Evolutionary conservation across 2,888 invertebrate genomes (phyloP), one percentile per base, ranked within the genome.

Genomic region (Coelopa pilipes): DNA sequence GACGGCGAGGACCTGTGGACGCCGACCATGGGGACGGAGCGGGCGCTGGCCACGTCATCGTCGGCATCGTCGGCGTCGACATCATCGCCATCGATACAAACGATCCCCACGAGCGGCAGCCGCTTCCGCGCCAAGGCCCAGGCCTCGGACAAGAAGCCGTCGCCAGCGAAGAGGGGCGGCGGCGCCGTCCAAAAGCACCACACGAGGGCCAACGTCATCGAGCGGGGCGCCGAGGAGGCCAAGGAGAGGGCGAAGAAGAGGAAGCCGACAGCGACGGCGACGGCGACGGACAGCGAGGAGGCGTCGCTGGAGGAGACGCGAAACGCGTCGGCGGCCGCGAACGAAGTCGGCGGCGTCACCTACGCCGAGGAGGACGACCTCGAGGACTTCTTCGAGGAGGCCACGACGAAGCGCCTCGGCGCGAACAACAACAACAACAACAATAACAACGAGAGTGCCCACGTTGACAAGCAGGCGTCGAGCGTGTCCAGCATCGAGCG

Each of bases 321-420:
- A 34, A 34, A 34, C 7, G 2, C 34, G 7, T 34, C 34, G 7
- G 34, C 34, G 34, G 13, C 34, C 19, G 17, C 60, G 34, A 9
- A 2, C 10, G n/a, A 71, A 1, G 24, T n/a, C 4, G 13, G n/a
- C 10, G 17, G n/a, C 1, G 71, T 71, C n/a, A 71, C 71, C n/a
- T 53, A 62, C 0, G 74, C 70, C n/a, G 78, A 79, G 9, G 76
- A 77, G 13, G 82, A 83, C 17, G 84, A 84, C 76, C 72, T 85
- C 57, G 84, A 84, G 75, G 83, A 84, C 75, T 85, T 85, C 75
- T 85, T 85, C 49, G 85, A 83, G 21, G 82, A 83, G 69, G 80
- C 81, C 46, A 81, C 81, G 21, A 79, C 75, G 11, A 76, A 74
- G 12, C 74, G 74, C 55, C 72, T 71, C 12, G 60, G 78, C 74